Conservation (phyloP, 1,140 invertebrate genomes). For the Drosophila persimilis region DNA sequence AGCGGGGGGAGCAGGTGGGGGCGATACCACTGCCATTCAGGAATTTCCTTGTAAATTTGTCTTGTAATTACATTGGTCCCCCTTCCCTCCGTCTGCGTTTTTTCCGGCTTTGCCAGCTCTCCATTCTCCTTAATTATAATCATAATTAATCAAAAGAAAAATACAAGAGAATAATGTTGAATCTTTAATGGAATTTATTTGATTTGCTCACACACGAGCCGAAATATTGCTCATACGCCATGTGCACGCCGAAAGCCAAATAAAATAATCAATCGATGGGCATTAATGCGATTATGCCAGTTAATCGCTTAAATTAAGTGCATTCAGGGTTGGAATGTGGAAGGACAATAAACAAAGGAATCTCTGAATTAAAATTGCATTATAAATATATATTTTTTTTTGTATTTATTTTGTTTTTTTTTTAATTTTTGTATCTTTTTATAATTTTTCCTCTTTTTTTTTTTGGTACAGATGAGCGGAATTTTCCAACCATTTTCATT, state of each 20-base stretch:
- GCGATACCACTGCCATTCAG: conserved; percentile 37
- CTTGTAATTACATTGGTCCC: conserved; percentile 69
- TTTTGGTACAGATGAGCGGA: too few species aligned
- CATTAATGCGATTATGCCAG: conserved; percentile 35
- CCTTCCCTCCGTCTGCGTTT: conserved; percentile 9
- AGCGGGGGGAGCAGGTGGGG: neutral
- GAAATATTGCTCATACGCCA: conserved; percentile 11
- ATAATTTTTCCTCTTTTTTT: too few species aligned
- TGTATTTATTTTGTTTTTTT: too few species aligned
- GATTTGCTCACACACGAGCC: too few species aligned
- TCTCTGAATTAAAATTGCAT: conserved; percentile 31
- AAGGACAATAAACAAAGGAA: neutral
- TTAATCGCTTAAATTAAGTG: too few species aligned
- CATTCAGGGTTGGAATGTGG: too few species aligned
- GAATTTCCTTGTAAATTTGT: conserved; percentile 72
- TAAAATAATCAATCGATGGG: conserved; percentile 15
- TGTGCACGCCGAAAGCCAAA: neutral
- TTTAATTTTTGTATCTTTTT: too few species aligned
- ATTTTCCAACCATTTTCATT: too few species aligned
- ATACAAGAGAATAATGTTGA: neutral
- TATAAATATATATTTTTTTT: neutral
- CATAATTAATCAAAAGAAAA: conserved; percentile 64
- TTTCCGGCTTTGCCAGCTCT: conserved; percentile 26
- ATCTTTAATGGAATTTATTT: neutral
- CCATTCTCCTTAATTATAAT: conserved; percentile 54